Evolutionary conservation across 2,113 vertebrate species (phyloP), one percentile per base, ranked within the genome.

Genomic region (Acinonyx jubatus): DNA sequence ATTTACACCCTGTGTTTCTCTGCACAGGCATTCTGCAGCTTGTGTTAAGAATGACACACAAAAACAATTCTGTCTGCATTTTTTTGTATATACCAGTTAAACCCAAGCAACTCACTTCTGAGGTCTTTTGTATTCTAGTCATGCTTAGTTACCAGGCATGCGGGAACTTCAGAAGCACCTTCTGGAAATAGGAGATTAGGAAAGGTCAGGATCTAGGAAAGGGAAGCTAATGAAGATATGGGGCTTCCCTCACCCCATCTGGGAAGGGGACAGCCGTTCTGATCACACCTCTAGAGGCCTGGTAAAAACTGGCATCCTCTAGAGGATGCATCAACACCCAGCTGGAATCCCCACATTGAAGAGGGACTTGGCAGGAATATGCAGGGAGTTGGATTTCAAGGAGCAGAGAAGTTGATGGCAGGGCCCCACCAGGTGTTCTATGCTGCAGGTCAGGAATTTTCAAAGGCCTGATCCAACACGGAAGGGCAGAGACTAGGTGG

Each of bases 1-100:
- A 94, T 89, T 91, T 92, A 66, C 23, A 80, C 55, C 18, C 94
- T 65, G 14, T 81, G 38, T 82, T 79, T 97, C 78, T 96, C 69
- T 85, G 15, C 27, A 41, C 4, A 27, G 33, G 55, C 85, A 55
- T 85, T 94, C 81, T 93, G 45, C 48, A 48, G 4, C 50, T 10
- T 48, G 36, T 41, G 45, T 69, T 57, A 86, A 84, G 83, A 93
- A n/a, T n/a, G 55, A 29, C 36, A 50, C 1, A 6, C 61, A 15
- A 13, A 89, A 92, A 33, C 69, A 93, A 83, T 81, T 41, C 63
- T 33, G 7, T 38, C 50, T 81, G 66, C 27, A 5, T 38, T 52
- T 69, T 78, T 66, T 57, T 7, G 45, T 7, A 23, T 50, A 66
- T 55, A 27, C 33, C 29, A 45, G n/a, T 89, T 73, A 79, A 89